Evolutionary conservation across 2,113 vertebrate species (phyloP).

Genomic region (Etheostoma cragini): DNA sequence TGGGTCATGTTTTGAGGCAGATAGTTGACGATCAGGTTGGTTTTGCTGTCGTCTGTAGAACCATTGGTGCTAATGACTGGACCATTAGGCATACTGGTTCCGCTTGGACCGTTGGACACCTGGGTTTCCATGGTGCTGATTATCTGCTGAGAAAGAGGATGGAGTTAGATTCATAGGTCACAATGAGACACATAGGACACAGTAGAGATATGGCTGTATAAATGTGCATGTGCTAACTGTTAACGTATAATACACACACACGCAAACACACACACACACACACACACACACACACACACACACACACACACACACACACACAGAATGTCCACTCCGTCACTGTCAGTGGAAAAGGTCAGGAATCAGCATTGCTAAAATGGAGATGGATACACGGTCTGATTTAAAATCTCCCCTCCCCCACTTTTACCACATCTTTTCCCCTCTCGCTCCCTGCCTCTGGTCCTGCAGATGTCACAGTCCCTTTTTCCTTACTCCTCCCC

Average conservation of each 20-base stretch:
- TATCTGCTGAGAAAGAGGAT: constrained; percentile 92
- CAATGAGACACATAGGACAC: constrained; percentile 9
- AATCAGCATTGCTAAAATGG: constrained; percentile 70
- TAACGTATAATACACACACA: constrained; percentile 10
- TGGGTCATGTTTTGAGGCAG: constrained; percentile 98
- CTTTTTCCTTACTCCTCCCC: constrained; percentile 64
- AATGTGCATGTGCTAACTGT: constrained; percentile 19
- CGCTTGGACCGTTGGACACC: constrained; percentile 94
- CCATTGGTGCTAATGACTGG: constrained; percentile 90
- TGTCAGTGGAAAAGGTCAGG: constrained; percentile 65
- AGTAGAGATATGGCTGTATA: background rate
- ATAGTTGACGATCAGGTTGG: constrained; percentile 98
- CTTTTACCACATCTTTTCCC: constrained; percentile 42
- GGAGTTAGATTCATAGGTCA: constrained; percentile 62
- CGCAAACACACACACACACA: constrained; percentile 9
- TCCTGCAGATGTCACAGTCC: constrained; percentile 82
- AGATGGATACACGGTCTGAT: constrained; percentile 64
- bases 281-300: background rate
- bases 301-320: background rate
- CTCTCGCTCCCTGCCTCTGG: constrained; percentile 73
- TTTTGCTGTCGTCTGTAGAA: constrained; percentile 95
- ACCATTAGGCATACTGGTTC: constrained; percentile 92
- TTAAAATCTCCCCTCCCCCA: constrained; percentile 64
- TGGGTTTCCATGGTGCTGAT: constrained; percentile 99
- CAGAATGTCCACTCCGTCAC: constrained; percentile 54